These are phyloP conservation scores for Ammodytes marinus DNA, from an alignment of 2,113 vertebrate genomes.

Conservation along the genomic window DNA sequence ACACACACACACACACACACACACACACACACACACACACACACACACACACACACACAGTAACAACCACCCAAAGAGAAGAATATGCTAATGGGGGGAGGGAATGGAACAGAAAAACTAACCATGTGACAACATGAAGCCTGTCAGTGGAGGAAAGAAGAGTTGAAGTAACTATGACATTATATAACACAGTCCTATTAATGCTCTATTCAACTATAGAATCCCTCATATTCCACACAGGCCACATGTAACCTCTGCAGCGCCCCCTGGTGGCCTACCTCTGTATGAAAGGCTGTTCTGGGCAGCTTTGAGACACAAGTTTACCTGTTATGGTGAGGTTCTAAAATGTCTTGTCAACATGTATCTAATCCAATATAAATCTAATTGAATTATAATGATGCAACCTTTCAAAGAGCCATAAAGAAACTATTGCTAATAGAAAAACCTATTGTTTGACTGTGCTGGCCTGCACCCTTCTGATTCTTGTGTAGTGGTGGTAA, in stretches of 20 bases:
- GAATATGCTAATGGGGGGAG: conserved; percentile 72
- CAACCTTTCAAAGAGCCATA: background rate
- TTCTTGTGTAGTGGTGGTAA: background rate
- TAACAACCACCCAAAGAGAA: background rate
- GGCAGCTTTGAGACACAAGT: background rate
- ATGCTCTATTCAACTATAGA: no score
- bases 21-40: conserved; percentile 22
- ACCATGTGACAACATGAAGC: conserved; percentile 64
- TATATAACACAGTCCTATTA: background rate
- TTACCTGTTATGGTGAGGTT: background rate
- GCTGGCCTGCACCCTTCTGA: background rate
- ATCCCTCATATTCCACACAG: background rate
- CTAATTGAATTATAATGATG: background rate
- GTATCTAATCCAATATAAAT: background rate
- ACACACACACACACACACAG: conserved; percentile 12
- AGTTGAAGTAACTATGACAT: conserved; percentile 22
- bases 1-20: conserved; percentile 32
- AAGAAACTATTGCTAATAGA: background rate
- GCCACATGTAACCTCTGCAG: conserved; percentile 8
- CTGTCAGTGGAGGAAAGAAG: conserved; percentile 59
- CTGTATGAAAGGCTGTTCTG: background rate
- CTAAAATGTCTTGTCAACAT: background rate
- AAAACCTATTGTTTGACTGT: background rate
- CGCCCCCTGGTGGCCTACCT: conserved; percentile 60
- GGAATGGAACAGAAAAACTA: conserved; percentile 72